Base-by-base conservation (phyloP, 2,888 invertebrate species). In the Acrobasis repandana region DNA sequence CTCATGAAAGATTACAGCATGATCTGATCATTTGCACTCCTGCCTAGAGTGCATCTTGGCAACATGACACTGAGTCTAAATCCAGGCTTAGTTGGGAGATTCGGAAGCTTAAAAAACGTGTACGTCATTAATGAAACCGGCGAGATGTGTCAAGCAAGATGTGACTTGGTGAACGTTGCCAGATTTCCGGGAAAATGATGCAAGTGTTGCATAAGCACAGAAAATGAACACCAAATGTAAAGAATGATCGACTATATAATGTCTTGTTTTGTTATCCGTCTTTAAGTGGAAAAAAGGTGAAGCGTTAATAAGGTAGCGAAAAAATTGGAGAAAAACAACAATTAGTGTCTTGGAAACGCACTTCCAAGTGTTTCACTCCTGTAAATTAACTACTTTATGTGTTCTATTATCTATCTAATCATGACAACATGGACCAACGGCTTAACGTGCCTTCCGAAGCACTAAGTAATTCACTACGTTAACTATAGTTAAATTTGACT, bases 21-120 rank as follows among this genome's bases (percentile, higher is more conserved):
- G 43, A 43, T 43, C 14, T 28, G 48, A 50, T n/a, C 11, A 14
- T 20, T 54, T 5, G 16, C 34, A 36, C 16, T 52, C 15, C n/a
- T 34, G 16, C 15, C 5, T 8, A 38, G 54, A 46, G 43, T 61
- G 61, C 50, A 64, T 61, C 56, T 66, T 66, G 64, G 66, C 66
- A 63, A 33, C 50, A 63, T 63, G 61, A 64, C 66, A 66, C n/a
- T n/a, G 33, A 33, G 46, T 43, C 47, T 33, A 56, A 57, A 57
- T 57, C 56, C 33, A 20, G 34, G 54, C 38, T 54, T 54, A 20
- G 38, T 20, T 15, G 43, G n/a, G 28, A 15, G 16, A 11, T 43
- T 47, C 34, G 36, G 15, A 2, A 33, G 15, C 5, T 48, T 18
- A 48, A 20, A 28, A 57, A 46, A 56, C 56, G 15, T 47, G 11